Base-by-base conservation (phyloP, 2,888 invertebrate species). In the Cistogaster globosa region DNA sequence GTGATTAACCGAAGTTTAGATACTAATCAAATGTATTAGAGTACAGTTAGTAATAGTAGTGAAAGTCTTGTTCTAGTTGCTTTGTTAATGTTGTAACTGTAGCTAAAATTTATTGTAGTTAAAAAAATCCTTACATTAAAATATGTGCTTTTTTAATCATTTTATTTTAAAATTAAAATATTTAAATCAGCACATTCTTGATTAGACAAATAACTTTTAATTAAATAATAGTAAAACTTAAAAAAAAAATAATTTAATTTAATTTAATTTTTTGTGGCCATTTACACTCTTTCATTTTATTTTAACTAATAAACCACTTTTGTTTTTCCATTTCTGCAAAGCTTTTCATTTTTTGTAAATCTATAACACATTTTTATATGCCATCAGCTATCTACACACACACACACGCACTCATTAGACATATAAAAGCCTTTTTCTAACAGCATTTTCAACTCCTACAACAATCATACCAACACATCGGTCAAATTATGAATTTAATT, bases 281-380 rank as follows among this genome's bases (percentile, higher is more conserved):
- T 53, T 36, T 57, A 36, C 26, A 18, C 16, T 0, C 32, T 58
- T 26, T 55, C 20, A 32, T 76, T 72, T 48, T 1, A 22, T 32
- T 45, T 71, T 75, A 75, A 65, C 53, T 82, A 82, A 82, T 82
- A 62, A 75, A 14, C 1, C 1, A 36, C 60, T 68, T 74, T 82
- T 79, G 57, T 76, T 79, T 78, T 84, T 82, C 78, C 74, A 63
- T 74, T 81, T 74, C 74, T 26, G 71, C 72, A 36, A 84, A 74
- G 84, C 81, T 78, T 77, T 51, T 55, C 45, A 36, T 67, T 76
- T 71, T 32, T 36, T 55, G n/a, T 60, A 84, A 63, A 69, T 36
- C 20, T 20, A 26, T 75, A 76, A 63, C 38, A 57, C 38, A 42
- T 20, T 69, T 69, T 76, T 62, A 80, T 60, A 74, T 53, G 51